phyloP scores from a whole-genome alignment of 2,888 invertebrate genomes.

The Acronicta psi region DNA sequence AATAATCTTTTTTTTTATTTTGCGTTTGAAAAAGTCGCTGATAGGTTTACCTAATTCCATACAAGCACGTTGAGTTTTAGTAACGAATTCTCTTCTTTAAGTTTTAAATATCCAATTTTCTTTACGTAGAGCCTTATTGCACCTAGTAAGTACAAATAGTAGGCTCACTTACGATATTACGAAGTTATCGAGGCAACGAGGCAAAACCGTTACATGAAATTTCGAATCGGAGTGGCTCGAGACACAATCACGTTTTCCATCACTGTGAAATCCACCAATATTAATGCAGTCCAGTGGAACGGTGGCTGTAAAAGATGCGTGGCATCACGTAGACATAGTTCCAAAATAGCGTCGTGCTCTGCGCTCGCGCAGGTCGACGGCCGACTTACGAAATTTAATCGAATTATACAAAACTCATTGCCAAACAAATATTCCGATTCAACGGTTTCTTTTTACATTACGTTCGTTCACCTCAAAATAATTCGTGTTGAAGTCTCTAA shows the following conservation, averaged over 20 bases:
- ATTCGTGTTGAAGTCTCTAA: conserved; percentile 31
- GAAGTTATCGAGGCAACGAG: conserved; percentile 56
- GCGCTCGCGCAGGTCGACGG: conserved; percentile 71
- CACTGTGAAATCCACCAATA: conserved; percentile 80
- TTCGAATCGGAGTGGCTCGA: conserved; percentile 72
- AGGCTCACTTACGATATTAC: conserved; percentile 23
- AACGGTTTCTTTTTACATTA: conserved; percentile 60
- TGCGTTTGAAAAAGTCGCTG: no score
- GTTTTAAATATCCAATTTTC: no score
- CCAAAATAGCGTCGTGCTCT: conserved; percentile 74
- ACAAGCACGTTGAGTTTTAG: no score
- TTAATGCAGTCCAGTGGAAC: conserved; percentile 77
- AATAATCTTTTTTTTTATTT: no score
- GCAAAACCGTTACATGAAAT: conserved; percentile 71
- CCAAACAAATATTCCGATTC: conserved; percentile 67
- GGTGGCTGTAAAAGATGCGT: conserved; percentile 76
- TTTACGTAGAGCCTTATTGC: conserved; percentile 7
- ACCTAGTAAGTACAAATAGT: conserved; percentile 15
- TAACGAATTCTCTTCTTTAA: no score
- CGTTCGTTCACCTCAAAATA: conserved; percentile 62
- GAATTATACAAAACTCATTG: conserved; percentile 74
- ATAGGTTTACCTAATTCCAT: no score
- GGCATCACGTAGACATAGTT: conserved; percentile 80
- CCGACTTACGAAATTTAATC: conserved; percentile 78
- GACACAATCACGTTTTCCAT: conserved; percentile 81